phyloP scores from a whole-genome alignment of 1,140 invertebrate species.

The Popillia japonica region DNA sequence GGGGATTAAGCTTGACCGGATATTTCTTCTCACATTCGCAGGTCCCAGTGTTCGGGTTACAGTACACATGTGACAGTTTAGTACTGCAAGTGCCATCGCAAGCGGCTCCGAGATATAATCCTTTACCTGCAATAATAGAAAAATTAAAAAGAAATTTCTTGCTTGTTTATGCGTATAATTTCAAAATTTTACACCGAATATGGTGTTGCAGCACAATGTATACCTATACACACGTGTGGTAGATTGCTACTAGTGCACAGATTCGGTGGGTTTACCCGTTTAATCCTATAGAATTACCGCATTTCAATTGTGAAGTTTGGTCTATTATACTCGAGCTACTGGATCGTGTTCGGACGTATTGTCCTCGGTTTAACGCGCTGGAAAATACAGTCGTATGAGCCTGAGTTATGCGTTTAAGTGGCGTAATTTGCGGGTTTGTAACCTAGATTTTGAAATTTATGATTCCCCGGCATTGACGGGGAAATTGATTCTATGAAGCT shows the following conservation, averaged over 20 bases:
- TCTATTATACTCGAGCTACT: not conserved
- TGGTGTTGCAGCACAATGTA: no score
- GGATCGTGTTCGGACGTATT: not conserved
- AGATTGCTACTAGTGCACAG: no score
- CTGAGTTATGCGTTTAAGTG: not conserved
- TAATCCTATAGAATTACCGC: not conserved
- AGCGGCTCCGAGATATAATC: conserved; percentile 77
- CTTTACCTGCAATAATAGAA: conserved; percentile 73
- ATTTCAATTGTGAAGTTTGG: not conserved
- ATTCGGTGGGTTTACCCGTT: no score
- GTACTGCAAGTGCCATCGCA: conserved; percentile 78
- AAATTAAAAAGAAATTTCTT: conserved; percentile 44
- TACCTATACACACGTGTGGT: no score
- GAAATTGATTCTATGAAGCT: no score
- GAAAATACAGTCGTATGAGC: not conserved
- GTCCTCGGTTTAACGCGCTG: not conserved
- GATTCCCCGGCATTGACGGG: no score
- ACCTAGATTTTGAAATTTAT: no score
- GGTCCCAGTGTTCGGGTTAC: conserved; percentile 70
- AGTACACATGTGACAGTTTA: conserved; percentile 76
- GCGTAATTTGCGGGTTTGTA: no score
- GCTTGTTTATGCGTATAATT: no score
- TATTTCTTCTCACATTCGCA: conserved; percentile 82
- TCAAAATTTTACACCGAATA: no score
- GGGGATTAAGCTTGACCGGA: conserved; percentile 74